Evolutionary conservation across 2,113 vertebrate species (phyloP).

Genomic region (Thamnophis sirtalis): DNA sequence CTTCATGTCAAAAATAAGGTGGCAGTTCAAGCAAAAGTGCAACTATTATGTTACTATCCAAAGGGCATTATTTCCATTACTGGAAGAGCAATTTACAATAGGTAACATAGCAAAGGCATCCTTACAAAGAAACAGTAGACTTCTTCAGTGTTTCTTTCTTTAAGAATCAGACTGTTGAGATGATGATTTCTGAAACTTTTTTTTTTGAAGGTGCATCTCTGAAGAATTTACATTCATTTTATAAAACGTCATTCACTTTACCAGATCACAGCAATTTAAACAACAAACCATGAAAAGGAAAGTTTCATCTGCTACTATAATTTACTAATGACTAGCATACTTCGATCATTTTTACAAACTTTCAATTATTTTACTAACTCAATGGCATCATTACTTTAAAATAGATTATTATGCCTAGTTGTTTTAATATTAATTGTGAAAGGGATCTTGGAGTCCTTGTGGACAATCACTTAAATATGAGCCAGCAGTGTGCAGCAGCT

Average conservation of each 20-base stretch:
- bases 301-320: background rate
- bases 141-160: background rate
- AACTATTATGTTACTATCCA: background rate
- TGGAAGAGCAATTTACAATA: background rate
- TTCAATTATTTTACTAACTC: background rate
- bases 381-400: slow-evolving; percentile 10
- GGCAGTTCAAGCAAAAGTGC: background rate
- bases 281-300: background rate
- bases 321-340: background rate
- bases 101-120: background rate
- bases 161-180: background rate
- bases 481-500: background rate
- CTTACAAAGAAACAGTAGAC: background rate
- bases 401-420: background rate
- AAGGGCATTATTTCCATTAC: background rate
- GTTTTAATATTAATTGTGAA: background rate
- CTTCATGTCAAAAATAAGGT: background rate
- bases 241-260: background rate
- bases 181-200: background rate
- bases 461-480: background rate
- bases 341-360: background rate
- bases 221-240: background rate
- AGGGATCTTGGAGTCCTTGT: background rate
- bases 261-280: background rate
- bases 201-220: background rate